phyloP scores from a whole-genome alignment of 2,113 vertebrate genomes.

The Prietella phreatophila region DNA sequence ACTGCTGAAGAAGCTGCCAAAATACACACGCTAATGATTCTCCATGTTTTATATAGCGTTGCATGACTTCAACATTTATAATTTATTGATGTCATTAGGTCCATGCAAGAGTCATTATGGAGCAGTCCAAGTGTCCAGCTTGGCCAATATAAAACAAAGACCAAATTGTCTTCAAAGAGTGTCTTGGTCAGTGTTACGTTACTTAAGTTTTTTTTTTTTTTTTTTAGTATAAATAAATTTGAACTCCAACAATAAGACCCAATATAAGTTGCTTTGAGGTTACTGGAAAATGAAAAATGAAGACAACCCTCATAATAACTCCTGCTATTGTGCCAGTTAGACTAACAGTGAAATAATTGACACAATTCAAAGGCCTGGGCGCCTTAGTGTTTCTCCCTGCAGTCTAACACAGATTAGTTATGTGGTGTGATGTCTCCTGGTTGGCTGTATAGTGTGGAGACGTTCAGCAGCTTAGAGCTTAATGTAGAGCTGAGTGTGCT shows the following conservation, averaged over 20 bases:
- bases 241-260: conserved; percentile 7
- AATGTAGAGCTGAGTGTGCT: neutral
- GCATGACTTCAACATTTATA: conserved; percentile 63
- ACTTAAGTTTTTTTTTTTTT: neutral
- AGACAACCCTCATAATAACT: conserved; percentile 7
- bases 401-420: neutral
- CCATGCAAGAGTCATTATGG: conserved; percentile 51
- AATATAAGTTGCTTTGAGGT: conserved; percentile 1
- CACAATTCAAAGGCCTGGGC: neutral
- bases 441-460: conserved; percentile 1
- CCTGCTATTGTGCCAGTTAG: neutral
- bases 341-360: neutral
- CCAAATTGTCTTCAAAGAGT: conserved; percentile 1
- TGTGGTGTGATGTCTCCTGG: conserved; percentile 15
- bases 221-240: neutral
- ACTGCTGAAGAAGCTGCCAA: conserved; percentile 48
- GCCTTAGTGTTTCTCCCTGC: neutral
- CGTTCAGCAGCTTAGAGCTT: conserved; percentile 24
- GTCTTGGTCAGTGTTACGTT: neutral
- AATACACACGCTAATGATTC: conserved; percentile 60
- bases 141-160: conserved; percentile 35
- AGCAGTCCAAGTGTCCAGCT: conserved; percentile 31
- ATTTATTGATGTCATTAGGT: conserved; percentile 65
- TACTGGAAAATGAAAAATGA: conserved; percentile 13
- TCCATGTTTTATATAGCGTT: conserved; percentile 55